These are phyloP conservation scores for Ophion slaviceki DNA, from an alignment of 2,888 invertebrate genomes.

Conservation along the genomic window DNA sequence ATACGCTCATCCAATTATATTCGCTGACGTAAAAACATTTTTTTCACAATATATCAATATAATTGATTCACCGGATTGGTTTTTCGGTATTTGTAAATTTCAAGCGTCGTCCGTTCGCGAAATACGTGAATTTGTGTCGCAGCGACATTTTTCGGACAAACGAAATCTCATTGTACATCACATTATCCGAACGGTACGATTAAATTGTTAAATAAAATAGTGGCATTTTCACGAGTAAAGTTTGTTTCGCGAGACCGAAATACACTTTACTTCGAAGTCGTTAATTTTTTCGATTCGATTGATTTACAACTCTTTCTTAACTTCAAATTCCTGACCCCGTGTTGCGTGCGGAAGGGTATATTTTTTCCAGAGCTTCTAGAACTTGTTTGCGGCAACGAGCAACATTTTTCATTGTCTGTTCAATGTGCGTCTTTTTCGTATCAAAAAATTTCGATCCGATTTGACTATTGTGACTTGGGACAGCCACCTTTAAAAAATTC, in stretches of 20 bases:
- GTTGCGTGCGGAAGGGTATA: neutral
- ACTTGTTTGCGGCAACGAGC: neutral
- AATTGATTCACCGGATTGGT: neutral
- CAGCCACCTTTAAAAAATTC: neutral
- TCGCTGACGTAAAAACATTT: neutral
- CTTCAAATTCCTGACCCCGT: neutral
- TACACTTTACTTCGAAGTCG: neutral
- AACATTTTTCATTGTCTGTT: neutral
- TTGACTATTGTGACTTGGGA: neutral
- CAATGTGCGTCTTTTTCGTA: neutral
- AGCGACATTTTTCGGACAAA: neutral
- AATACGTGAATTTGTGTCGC: neutral
- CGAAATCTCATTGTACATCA: neutral
- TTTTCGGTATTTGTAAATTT: neutral
- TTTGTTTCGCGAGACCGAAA: constrained; percentile 1
- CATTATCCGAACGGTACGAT: neutral
- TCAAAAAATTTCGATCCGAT: neutral
- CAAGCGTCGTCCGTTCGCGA: neutral
- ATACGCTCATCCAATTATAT: neutral
- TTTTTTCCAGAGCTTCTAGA: neutral
- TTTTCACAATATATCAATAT: neutral
- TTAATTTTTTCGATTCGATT: neutral
- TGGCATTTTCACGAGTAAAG: neutral
- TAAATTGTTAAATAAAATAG: constrained; percentile 4
- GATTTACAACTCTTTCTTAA: neutral